Conservation (phyloP, 2,113 vertebrate species). For the Chamaetylas fuelleborni region DNA sequence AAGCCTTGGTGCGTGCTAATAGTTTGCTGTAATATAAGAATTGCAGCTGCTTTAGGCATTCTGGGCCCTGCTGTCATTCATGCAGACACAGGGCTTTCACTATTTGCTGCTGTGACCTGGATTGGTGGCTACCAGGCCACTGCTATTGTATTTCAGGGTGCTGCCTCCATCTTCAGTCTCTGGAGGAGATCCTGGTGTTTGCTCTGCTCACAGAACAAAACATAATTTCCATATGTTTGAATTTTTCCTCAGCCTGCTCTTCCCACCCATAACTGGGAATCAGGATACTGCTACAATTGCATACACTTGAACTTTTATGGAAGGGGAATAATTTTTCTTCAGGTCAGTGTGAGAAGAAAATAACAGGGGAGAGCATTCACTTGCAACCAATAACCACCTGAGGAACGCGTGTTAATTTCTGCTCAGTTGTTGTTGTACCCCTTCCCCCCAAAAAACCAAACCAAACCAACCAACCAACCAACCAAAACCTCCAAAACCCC, state of each 20-base stretch:
- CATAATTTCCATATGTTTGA: background rate
- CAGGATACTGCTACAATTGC: background rate
- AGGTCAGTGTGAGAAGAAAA: background rate
- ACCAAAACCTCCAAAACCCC: background rate
- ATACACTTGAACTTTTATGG: background rate
- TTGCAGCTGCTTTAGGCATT: background rate
- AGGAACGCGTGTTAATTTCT: background rate
- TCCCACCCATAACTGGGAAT: background rate
- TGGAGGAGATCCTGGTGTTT: background rate
- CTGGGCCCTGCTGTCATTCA: background rate
- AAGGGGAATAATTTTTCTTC: background rate
- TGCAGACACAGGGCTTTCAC: background rate
- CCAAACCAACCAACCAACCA: no score
- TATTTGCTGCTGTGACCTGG: background rate
- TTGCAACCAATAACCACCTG: background rate
- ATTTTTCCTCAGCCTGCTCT: background rate
- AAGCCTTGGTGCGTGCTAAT: background rate
- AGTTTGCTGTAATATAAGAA: slow-evolving; percentile 20
- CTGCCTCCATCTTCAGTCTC: background rate
- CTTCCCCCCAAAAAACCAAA: fast-evolving
- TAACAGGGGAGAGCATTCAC: background rate
- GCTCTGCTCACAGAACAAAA: background rate
- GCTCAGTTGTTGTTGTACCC: background rate
- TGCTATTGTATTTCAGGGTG: fast-evolving
- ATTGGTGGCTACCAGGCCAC: background rate